Evolutionary conservation across 2,113 vertebrate genomes (phyloP).

Genomic region (Orycteropus afer): DNA sequence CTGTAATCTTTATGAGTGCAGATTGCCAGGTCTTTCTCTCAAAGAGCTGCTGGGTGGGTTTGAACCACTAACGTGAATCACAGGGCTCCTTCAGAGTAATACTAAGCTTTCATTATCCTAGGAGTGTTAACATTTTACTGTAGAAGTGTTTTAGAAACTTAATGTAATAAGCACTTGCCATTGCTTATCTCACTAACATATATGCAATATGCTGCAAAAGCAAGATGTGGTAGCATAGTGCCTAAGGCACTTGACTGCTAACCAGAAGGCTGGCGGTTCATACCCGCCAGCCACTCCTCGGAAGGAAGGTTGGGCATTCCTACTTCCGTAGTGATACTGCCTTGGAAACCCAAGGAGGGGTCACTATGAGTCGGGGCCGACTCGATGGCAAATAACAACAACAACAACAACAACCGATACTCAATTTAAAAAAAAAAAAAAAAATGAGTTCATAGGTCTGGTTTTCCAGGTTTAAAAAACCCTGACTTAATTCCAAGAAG

Average conservation of each 20-base stretch:
- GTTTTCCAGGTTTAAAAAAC: not conserved
- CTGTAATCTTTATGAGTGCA: not conserved
- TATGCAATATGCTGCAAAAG: not conserved
- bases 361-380: no score
- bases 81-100: not conserved
- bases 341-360: no score
- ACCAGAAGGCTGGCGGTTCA: no score
- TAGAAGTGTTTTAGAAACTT: not conserved
- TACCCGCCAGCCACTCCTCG: no score
- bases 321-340: no score
- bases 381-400: no score
- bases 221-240: no score
- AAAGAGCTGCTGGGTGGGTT: not conserved
- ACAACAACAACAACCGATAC: no score
- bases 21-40: not conserved
- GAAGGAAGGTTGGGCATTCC: no score
- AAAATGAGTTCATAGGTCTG: not conserved
- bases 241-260: no score
- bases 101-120: not conserved
- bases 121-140: not conserved
- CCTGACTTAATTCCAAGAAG: not conserved
- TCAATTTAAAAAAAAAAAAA: slow-evolving; percentile 7
- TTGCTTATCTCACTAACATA: not conserved
- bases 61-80: not conserved
- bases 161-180: not conserved